Percentiles rank a stretch among this genome's conserved stretches.
Evolutionary conservation across 2,888 invertebrate species (phyloP).

Genomic region (Thereva nobilitata): DNA sequence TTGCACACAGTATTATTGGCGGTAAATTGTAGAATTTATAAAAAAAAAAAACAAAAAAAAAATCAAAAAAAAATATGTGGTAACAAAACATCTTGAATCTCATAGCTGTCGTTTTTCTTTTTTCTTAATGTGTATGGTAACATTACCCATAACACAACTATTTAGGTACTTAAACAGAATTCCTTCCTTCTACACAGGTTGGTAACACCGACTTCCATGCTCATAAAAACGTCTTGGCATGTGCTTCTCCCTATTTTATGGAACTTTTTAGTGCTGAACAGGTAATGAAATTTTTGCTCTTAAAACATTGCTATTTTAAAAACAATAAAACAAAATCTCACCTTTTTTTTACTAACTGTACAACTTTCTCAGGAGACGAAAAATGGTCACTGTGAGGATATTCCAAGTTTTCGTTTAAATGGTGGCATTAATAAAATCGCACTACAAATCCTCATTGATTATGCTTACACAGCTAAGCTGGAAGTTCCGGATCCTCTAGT

Average conservation of each 20-base stretch:
- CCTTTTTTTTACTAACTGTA: not conserved
- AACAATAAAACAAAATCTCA: not conserved
- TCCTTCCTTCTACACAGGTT: slow-evolving; percentile 58
- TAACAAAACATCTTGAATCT: slow-evolving; percentile 3
- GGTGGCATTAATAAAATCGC: slow-evolving; percentile 69
- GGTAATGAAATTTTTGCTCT: slow-evolving; percentile 49
- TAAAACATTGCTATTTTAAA: not conserved
- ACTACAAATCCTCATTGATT: slow-evolving; percentile 76
- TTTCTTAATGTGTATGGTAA: slow-evolving; percentile 38
- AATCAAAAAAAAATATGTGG: no score
- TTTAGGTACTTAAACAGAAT: slow-evolving; percentile 35
- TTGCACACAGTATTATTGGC: no score
- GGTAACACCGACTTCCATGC: slow-evolving; percentile 73
- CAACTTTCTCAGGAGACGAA: slow-evolving; percentile 45
- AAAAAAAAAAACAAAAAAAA: no score
- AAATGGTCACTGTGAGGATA: slow-evolving; percentile 55
- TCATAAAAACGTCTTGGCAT: slow-evolving; percentile 79
- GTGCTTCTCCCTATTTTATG: slow-evolving; percentile 76
- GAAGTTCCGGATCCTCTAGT: slow-evolving; percentile 62
- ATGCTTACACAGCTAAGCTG: slow-evolving; percentile 77
- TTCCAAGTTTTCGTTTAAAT: slow-evolving; percentile 63
- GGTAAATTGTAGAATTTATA: no score
- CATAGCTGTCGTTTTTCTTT: slow-evolving; percentile 28
- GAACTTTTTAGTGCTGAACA: slow-evolving; percentile 69
- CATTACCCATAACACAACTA: slow-evolving; percentile 40